Evolutionary conservation across 2,113 vertebrate genomes (phyloP).

Genomic region (Lanius collurio): DNA sequence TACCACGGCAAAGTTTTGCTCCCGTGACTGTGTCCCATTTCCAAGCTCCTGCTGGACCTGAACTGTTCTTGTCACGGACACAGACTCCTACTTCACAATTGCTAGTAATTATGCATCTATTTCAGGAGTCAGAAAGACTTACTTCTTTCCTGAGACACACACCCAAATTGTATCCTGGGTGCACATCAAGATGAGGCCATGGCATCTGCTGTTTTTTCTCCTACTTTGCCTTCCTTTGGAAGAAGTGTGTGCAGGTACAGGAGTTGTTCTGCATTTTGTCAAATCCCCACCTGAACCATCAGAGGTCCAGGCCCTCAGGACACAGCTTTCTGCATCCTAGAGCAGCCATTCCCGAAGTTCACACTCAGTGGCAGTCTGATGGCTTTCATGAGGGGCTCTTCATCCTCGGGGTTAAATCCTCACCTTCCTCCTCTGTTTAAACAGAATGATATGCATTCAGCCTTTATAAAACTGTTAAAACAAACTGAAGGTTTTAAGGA

Average conservation of each 20-base stretch:
- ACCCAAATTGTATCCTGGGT: not conserved
- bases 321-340: not conserved
- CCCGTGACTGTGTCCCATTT: not conserved
- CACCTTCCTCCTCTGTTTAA: not conserved
- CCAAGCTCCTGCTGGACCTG: not conserved
- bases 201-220: not conserved
- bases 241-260: not conserved
- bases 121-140: not conserved
- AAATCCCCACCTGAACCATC: not conserved
- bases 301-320: not conserved
- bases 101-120: not conserved
- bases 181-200: accelerated
- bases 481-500: not conserved
- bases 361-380: not conserved
- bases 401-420: not conserved
- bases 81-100: not conserved
- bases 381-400: not conserved
- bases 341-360: not conserved
- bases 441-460: not conserved
- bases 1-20: not conserved
- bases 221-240: not conserved
- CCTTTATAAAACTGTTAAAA: not conserved
- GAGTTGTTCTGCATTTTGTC: not conserved
- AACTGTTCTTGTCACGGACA: not conserved
- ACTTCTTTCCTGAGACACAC: not conserved